Percentiles rank a stretch among this genome's conserved stretches.
Conservation (phyloP, 2,888 invertebrate species). For the Drosophila tanythrix region DNA sequence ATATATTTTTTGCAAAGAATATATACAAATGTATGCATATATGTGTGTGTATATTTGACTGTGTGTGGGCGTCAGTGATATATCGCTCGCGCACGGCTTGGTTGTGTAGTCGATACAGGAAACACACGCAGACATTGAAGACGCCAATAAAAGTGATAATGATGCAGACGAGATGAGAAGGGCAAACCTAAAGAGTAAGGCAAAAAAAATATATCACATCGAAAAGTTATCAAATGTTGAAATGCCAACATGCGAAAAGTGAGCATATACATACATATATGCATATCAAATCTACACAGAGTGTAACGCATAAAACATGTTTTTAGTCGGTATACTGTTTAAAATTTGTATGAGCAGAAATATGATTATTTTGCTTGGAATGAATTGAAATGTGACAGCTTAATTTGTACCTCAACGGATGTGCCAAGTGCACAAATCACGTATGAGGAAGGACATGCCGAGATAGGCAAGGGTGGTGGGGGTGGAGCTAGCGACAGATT, state of each 20-base stretch:
- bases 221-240: constrained; percentile 45
- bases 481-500: constrained; percentile 3
- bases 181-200: constrained; percentile 5
- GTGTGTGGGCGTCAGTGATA: constrained; percentile 60
- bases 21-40: background rate
- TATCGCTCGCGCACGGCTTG: constrained; percentile 47
- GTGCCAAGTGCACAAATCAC: constrained; percentile 53
- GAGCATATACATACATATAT: background rate
- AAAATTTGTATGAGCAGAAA: constrained; percentile 9
- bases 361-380: constrained; percentile 22
- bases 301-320: constrained; percentile 14
- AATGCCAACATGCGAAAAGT: constrained; percentile 10
- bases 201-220: constrained; percentile 31
- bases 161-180: constrained; percentile 45
- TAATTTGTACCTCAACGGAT: constrained; percentile 53
- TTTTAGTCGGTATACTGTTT: background rate
- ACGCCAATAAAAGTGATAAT: constrained; percentile 74
- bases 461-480: background rate
- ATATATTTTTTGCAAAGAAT: constrained; percentile 13
- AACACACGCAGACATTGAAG: constrained; percentile 61
- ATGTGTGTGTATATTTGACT: constrained; percentile 20
- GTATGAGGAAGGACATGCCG: constrained; percentile 29
- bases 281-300: background rate
- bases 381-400: constrained; percentile 46
- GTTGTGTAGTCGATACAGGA: constrained; percentile 66